Percentiles rank a stretch among this genome's conserved stretches.
Evolutionary conservation across 1,140 invertebrate species (phyloP).

Genomic region (Lepidurus arcticus): DNA sequence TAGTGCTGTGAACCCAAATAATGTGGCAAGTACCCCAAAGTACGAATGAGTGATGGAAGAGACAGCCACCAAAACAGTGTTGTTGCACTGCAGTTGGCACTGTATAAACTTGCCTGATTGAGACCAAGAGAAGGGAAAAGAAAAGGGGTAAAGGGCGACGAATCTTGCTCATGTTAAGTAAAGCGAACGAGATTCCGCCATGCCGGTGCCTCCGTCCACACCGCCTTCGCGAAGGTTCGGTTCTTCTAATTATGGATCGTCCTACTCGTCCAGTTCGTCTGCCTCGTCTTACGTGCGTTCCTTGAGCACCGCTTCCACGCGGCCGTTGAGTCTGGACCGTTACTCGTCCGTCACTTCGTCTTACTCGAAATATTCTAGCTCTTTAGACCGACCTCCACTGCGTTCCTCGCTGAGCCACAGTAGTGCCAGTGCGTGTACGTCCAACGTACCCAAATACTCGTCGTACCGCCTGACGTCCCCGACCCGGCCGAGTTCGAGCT

Average conservation of each 20-base stretch:
- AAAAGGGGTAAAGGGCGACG: too few relatives aligned
- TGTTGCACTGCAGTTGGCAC: too few relatives aligned
- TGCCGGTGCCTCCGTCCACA: slow-evolving; percentile 16
- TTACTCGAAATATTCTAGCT: not conserved
- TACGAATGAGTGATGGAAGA: too few relatives aligned
- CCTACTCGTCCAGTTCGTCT: not conserved
- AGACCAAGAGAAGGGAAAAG: too few relatives aligned
- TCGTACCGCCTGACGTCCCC: not conserved
- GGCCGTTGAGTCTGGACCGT: slow-evolving; percentile 1
- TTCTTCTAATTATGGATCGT: slow-evolving; percentile 3
- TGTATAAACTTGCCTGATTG: too few relatives aligned
- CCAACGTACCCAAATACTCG: not conserved
- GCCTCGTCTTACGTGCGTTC: slow-evolving; percentile 1
- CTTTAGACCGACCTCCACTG: not conserved
- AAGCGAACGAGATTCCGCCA: not conserved
- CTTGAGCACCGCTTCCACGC: not conserved
- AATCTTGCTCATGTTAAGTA: not conserved
- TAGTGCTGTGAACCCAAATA: too few relatives aligned
- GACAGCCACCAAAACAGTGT: too few relatives aligned
- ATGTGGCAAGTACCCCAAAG: too few relatives aligned
- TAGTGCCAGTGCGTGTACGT: not conserved
- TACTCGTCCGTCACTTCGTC: not conserved
- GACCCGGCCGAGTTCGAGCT: not conserved
- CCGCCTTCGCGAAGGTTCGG: not conserved
- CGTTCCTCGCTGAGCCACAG: not conserved